phyloP scores from a whole-genome alignment of 2,113 vertebrate genomes.

The Xiphias gladius region DNA sequence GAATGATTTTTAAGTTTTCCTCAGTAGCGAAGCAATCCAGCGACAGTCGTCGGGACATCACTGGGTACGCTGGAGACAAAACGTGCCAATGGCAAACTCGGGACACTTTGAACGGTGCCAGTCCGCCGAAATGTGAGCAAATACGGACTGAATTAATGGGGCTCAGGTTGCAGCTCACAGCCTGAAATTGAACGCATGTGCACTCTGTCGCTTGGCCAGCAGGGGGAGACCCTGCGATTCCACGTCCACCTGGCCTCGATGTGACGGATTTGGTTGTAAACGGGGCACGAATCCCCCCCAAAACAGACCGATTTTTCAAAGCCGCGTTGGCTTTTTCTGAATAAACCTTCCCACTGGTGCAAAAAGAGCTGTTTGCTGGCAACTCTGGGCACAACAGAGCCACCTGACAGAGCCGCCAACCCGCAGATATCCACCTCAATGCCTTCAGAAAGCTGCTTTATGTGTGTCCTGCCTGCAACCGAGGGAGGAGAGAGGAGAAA shows the following conservation, averaged over 20 bases:
- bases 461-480: constrained; percentile 58
- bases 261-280: constrained; percentile 34
- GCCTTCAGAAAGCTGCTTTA: constrained; percentile 67
- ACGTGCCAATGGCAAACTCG: no score
- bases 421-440: constrained; percentile 66
- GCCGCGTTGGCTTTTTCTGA: constrained; percentile 56
- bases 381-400: constrained; percentile 69
- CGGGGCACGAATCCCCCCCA: constrained; percentile 16
- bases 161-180: no score
- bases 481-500: constrained; percentile 65
- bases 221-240: constrained; percentile 20
- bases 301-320: constrained; percentile 59
- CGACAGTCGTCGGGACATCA: no score
- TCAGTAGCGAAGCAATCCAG: no score
- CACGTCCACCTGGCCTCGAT: not conserved
- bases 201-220: constrained; percentile 32
- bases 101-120: no score
- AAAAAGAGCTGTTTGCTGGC: constrained; percentile 65
- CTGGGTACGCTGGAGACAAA: no score
- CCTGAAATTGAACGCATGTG: not conserved
- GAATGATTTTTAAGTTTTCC: no score
- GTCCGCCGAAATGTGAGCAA: no score
- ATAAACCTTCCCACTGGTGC: constrained; percentile 55
- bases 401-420: constrained; percentile 70
- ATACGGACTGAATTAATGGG: no score